Percentiles rank a stretch among this genome's conserved stretches.
phyloP scores from a whole-genome alignment of 2,797 vertebrate species.

The Lacerta agilis region DNA sequence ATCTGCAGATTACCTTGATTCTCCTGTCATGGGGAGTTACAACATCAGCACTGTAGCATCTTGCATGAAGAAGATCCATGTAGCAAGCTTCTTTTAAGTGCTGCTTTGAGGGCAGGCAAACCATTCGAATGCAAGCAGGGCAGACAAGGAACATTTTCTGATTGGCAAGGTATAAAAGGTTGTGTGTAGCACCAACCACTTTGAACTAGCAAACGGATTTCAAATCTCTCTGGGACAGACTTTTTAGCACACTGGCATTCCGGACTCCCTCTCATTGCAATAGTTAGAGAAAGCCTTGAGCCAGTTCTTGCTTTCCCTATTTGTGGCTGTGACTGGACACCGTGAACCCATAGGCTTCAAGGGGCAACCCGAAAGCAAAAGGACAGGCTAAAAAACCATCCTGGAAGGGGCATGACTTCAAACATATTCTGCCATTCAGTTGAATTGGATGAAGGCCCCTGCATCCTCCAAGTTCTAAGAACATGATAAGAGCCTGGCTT shows the following conservation, averaged over 20 bases:
- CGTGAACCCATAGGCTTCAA: not conserved
- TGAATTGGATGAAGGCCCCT: no score
- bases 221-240: not conserved
- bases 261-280: not conserved
- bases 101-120: not conserved
- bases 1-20: not conserved
- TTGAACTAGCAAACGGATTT: not conserved
- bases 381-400: not conserved
- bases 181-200: not conserved
- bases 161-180: not conserved
- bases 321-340: not conserved
- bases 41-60: not conserved
- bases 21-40: not conserved
- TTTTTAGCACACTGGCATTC: not conserved
- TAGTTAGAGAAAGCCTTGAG: not conserved
- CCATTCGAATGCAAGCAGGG: not conserved
- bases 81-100: no score
- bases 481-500: no score
- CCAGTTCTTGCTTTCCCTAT: not conserved
- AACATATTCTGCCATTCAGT: no score
- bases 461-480: no score
- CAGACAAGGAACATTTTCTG: not conserved
- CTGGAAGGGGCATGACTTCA: not conserved
- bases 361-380: not conserved
- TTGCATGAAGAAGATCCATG: not conserved